These are phyloP conservation scores for Pterois miles DNA, from an alignment of 2,797 vertebrate genomes.

Conservation along the genomic window DNA sequence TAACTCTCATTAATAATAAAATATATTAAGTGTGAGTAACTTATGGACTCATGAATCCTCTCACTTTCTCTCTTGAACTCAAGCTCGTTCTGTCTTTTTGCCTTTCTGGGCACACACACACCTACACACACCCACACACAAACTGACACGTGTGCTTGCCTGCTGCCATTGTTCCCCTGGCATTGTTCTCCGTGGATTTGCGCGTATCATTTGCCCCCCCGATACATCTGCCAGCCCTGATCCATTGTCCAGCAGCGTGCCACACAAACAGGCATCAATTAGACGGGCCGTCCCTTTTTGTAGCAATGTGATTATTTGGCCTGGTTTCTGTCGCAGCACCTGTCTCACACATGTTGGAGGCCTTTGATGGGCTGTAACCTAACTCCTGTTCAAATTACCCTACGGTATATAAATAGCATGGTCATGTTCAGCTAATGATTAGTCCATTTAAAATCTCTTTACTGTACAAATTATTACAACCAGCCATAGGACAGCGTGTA, in stretches of 20 bases:
- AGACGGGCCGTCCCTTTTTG: constrained; percentile 71
- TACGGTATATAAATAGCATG: constrained; percentile 70
- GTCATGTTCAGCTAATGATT: constrained; percentile 51
- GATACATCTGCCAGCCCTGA: constrained; percentile 77
- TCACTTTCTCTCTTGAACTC: not conserved
- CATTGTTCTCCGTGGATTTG: constrained; percentile 72
- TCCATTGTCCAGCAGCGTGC: constrained; percentile 75
- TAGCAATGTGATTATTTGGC: constrained; percentile 74
- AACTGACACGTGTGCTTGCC: constrained; percentile 18
- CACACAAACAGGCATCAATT: constrained; percentile 78
- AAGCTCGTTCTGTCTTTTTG: not conserved
- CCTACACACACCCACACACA: not conserved
- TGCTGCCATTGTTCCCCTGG: constrained; percentile 57
- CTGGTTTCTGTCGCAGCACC: constrained; percentile 76
- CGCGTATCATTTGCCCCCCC: constrained; percentile 47
- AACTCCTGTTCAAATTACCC: constrained; percentile 71
- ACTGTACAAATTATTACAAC: constrained; percentile 19
- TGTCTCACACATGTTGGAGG: constrained; percentile 76
- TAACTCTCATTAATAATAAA: not conserved
- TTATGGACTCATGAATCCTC: not conserved
- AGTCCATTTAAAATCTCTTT: constrained; percentile 32
- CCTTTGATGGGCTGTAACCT: constrained; percentile 75
- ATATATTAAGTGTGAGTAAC: not conserved
- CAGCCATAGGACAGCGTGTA: not conserved
- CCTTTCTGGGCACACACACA: not conserved